Evolutionary conservation across 2,113 vertebrate genomes (phyloP).

Genomic region (Heterocephalus glaber): DNA sequence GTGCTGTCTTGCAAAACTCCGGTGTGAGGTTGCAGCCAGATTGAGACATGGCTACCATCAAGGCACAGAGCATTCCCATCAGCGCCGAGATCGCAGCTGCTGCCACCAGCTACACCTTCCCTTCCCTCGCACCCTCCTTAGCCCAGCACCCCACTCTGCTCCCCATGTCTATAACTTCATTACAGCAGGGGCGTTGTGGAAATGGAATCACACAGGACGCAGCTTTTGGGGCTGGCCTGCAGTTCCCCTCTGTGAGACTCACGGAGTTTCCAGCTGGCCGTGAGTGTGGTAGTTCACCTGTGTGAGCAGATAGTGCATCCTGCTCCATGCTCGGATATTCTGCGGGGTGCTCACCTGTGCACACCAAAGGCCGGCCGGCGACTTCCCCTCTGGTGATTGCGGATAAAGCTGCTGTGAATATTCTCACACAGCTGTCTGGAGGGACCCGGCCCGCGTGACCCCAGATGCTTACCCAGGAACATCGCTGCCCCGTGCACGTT

Average conservation of each 20-base stretch:
- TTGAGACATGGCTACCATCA: not conserved
- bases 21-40: not conserved
- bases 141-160: not conserved
- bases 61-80: not conserved
- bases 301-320: not conserved
- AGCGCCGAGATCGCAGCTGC: not conserved
- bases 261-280: not conserved
- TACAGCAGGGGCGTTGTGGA: not conserved
- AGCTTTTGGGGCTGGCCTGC: not conserved
- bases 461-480: not conserved
- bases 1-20: not conserved
- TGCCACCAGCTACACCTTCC: not conserved
- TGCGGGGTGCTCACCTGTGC: not conserved
- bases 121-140: not conserved
- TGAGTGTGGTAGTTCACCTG: not conserved
- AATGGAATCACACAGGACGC: not conserved
- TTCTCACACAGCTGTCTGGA: not conserved
- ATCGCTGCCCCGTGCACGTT: not conserved
- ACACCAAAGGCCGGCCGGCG: not conserved
- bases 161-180: not conserved
- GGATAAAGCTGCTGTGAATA: slow-evolving; percentile 16
- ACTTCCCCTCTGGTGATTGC: not conserved
- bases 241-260: not conserved
- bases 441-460: not conserved
- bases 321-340: not conserved